Evolutionary conservation across 2,113 vertebrate genomes (phyloP).

Genomic region (Sylvicapra grimmia): DNA sequence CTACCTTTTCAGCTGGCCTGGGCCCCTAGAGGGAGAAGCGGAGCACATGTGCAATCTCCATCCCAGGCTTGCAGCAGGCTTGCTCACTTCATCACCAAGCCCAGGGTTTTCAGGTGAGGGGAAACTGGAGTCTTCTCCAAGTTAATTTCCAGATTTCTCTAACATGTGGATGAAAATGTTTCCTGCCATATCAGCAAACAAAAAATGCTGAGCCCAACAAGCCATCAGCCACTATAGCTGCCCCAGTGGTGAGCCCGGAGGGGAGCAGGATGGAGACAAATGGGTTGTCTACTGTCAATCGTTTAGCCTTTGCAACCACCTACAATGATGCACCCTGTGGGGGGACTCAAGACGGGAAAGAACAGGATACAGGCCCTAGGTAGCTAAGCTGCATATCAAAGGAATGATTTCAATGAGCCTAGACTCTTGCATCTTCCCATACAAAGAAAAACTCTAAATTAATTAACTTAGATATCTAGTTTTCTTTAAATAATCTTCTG

Average conservation of each 20-base stretch:
- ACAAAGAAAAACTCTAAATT: neutral
- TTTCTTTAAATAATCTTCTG: neutral
- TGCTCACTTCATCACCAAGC: neutral
- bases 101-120: neutral
- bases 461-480: neutral
- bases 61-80: neutral
- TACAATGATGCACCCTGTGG: neutral
- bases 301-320: neutral
- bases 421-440: neutral
- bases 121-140: neutral
- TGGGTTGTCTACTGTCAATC: neutral
- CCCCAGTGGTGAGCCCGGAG: neutral
- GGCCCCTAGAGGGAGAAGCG: accelerated
- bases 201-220: neutral
- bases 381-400: neutral
- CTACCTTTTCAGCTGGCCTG: neutral
- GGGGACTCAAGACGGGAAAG: neutral
- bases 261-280: neutral
- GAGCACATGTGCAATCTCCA: neutral
- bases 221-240: neutral
- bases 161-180: neutral
- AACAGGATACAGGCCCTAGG: neutral
- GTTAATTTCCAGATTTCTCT: neutral
- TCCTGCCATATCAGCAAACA: neutral
- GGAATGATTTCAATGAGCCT: neutral